Percentiles rank a stretch among this genome's conserved stretches.
Evolutionary conservation across 1,140 invertebrate species (phyloP).

Genomic region (Lepeophtheirus salmonis): DNA sequence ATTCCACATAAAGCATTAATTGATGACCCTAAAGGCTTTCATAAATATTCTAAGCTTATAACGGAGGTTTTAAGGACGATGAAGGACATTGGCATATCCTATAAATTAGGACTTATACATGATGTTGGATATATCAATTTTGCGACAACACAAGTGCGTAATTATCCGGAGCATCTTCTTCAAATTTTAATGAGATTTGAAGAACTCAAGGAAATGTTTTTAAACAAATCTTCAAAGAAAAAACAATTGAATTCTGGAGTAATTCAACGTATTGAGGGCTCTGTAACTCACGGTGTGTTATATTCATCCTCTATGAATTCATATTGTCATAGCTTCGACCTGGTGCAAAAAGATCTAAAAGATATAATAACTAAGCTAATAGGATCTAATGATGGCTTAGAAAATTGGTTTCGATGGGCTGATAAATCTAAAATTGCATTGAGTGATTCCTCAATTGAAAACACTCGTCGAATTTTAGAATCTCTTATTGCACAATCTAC

Average conservation of each 20-base stretch:
- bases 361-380: too few relatives aligned
- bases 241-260: background rate
- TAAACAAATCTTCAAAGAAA: background rate
- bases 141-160: background rate
- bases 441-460: background rate
- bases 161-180: background rate
- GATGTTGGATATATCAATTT: background rate
- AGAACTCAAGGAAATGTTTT: background rate
- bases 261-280: background rate
- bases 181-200: background rate
- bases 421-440: background rate
- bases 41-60: background rate
- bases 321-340: background rate
- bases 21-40: background rate
- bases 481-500: background rate
- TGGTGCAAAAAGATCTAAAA: background rate
- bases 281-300: background rate
- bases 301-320: background rate
- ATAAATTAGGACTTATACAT: background rate
- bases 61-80: background rate
- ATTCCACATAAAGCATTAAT: background rate
- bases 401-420: background rate
- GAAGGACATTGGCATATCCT: background rate
- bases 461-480: background rate
- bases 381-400: too few relatives aligned